These are phyloP conservation scores for Semibalanus balanoides DNA, from an alignment of 1,140 invertebrate species.

Conservation along the genomic window DNA sequence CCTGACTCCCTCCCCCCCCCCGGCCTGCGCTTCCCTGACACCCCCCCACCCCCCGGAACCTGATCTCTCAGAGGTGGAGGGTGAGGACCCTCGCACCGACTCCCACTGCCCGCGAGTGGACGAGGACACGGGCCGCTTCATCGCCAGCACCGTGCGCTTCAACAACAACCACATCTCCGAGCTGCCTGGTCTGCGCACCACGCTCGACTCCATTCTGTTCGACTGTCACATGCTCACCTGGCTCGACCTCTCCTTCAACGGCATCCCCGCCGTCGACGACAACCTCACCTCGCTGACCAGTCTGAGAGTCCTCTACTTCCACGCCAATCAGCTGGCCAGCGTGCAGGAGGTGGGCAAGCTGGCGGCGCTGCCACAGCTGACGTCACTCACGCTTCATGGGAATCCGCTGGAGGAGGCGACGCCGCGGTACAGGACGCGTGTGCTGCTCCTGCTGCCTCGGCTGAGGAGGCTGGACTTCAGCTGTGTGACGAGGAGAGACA, in stretches of 20 bases:
- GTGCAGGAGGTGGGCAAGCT: slow-evolving; percentile 16
- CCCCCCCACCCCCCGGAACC: no score
- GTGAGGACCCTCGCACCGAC: not conserved
- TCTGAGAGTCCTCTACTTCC: slow-evolving; percentile 25
- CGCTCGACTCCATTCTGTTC: slow-evolving; percentile 17
- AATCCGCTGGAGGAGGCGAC: slow-evolving; percentile 23
- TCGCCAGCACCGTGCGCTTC: slow-evolving; percentile 19
- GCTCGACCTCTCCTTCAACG: slow-evolving; percentile 25
- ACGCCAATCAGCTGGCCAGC: slow-evolving; percentile 24
- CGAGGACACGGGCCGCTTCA: slow-evolving; percentile 13
- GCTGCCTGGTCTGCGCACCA: slow-evolving; percentile 17
- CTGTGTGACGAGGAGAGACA: slow-evolving; percentile 19
- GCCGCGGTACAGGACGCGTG: slow-evolving; percentile 19
- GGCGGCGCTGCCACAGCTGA: slow-evolving; percentile 19
- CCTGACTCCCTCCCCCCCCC: no score
- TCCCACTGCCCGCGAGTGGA: not conserved
- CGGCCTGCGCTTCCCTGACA: no score
- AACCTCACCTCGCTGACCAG: slow-evolving; percentile 23
- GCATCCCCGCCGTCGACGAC: slow-evolving; percentile 20
- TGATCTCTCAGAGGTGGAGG: not conserved
- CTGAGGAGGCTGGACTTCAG: slow-evolving; percentile 25
- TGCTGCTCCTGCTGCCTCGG: slow-evolving; percentile 19
- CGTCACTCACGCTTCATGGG: slow-evolving; percentile 24
- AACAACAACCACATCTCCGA: slow-evolving; percentile 23
- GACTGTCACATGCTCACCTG: slow-evolving; percentile 16